These are phyloP conservation scores for Orcinus orca DNA, from an alignment of 2,113 vertebrate species.

Conservation along the genomic window DNA sequence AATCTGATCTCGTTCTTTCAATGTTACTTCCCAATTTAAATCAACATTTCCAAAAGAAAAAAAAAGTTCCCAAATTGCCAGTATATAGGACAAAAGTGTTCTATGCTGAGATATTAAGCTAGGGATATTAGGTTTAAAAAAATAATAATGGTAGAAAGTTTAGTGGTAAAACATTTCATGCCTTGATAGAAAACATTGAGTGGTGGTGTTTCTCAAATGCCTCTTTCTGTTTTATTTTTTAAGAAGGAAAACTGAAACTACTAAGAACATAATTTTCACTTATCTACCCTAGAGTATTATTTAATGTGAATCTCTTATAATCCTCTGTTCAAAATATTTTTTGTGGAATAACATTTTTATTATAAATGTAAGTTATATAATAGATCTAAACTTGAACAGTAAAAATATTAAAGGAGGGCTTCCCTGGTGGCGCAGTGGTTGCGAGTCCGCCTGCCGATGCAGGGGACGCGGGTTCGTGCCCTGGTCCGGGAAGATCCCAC, in stretches of 20 bases:
- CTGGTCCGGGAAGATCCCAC: no score
- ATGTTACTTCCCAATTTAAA: conserved; percentile 28
- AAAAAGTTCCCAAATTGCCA: not conserved
- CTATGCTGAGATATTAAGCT: not conserved
- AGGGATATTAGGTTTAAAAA: not conserved
- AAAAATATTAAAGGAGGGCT: not conserved
- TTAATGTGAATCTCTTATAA: conserved; percentile 2
- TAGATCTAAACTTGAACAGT: conserved; percentile 23
- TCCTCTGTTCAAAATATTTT: not conserved
- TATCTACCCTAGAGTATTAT: not conserved
- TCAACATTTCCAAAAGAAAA: not conserved
- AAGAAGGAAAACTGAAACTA: not conserved
- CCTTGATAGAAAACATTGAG: not conserved
- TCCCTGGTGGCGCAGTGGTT: no score
- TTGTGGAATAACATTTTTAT: conserved; percentile 42
- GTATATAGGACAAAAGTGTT: not conserved
- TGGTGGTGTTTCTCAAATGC: not conserved
- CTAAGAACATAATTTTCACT: conserved; percentile 12
- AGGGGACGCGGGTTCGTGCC: no score
- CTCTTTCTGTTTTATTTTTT: not conserved
- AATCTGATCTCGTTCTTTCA: not conserved
- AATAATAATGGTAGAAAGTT: conserved; percentile 25
- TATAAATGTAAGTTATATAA: not conserved
- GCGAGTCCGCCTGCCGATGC: no score
- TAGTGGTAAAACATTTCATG: conserved; percentile 9